These are phyloP conservation scores for Fragum sueziense DNA, from an alignment of 2,888 invertebrate species.

Conservation along the genomic window DNA sequence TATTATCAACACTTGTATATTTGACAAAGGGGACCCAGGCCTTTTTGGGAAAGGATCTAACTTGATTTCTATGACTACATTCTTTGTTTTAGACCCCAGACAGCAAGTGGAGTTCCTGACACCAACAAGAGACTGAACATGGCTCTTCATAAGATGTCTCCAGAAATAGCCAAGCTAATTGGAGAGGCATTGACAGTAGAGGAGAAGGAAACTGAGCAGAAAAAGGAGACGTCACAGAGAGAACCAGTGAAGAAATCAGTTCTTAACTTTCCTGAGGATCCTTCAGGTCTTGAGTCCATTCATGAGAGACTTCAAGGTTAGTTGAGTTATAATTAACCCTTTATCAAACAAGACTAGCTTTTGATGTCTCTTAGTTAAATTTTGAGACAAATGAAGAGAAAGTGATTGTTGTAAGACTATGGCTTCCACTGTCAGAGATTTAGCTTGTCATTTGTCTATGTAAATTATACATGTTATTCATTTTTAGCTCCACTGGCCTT, in stretches of 20 bases:
- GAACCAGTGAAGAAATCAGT: constrained; percentile 9
- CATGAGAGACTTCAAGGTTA: constrained; percentile 54
- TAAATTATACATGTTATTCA: no score
- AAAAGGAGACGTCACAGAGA: background rate
- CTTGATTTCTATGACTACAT: no score
- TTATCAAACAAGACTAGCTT: background rate
- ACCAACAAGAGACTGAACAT: constrained; percentile 56
- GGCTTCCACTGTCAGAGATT: no score
- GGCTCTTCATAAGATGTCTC: constrained; percentile 70
- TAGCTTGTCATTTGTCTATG: no score
- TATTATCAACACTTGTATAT: no score
- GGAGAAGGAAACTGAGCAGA: background rate
- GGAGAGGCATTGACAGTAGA: constrained; percentile 59
- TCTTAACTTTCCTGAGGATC: constrained; percentile 28
- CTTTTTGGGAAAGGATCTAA: no score
- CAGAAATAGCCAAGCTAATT: constrained; percentile 64
- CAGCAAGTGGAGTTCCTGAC: constrained; percentile 55
- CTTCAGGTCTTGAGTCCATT: constrained; percentile 44
- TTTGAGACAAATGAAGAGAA: background rate
- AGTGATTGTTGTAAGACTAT: background rate
- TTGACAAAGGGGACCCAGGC: no score
- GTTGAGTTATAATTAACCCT: background rate
- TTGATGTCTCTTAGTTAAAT: no score
- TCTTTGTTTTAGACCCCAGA: constrained; percentile 65
- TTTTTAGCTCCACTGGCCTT: no score